phyloP scores from a whole-genome alignment of 23 tunicate genomes.

The Styela clava region DNA sequence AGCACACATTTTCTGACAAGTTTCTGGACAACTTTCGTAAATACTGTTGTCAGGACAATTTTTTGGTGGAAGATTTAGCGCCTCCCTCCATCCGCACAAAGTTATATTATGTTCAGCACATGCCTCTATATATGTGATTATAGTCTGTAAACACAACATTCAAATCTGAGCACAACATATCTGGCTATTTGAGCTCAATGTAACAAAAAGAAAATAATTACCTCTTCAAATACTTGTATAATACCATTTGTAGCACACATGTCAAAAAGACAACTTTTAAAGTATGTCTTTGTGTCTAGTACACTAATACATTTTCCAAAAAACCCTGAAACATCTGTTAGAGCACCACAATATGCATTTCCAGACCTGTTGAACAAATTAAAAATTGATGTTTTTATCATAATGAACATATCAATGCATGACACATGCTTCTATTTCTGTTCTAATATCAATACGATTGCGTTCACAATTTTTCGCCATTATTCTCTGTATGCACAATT shows the following conservation, averaged over 20 bases:
- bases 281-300: background rate
- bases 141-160: conserved; percentile 21
- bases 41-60: conserved; percentile 49
- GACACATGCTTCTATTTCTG: no score
- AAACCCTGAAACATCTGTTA: background rate
- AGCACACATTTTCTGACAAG: conserved; percentile 48
- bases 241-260: background rate
- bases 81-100: conserved; percentile 42
- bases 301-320: background rate
- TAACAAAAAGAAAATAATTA: no score
- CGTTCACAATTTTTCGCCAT: no score
- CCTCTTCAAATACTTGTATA: background rate
- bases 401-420: no score
- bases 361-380: background rate
- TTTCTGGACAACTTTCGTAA: conserved; percentile 40
- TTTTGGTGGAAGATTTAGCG: conserved; percentile 6
- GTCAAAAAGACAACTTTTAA: background rate
- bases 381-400: no score
- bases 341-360: background rate
- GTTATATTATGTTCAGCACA: conserved; percentile 25
- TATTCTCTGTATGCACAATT: no score
- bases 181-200: no score
- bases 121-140: conserved; percentile 32
- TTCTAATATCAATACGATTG: no score
- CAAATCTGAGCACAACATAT: no score